These are phyloP conservation scores for Sarotherodon lohbergeri DNA, from an alignment of 2,113 vertebrate species.

Conservation along the genomic window DNA sequence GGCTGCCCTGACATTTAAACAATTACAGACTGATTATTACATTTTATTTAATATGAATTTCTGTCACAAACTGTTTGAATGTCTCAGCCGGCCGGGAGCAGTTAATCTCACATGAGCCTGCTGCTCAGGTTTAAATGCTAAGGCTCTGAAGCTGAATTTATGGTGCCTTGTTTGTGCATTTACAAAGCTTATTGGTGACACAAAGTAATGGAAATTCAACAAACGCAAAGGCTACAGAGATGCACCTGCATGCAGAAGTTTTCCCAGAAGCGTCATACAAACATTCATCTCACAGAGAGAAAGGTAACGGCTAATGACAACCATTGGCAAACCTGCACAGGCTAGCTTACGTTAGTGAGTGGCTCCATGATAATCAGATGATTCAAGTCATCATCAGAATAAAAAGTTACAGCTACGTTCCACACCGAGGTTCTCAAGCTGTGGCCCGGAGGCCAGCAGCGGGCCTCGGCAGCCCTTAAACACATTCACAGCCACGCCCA, in stretches of 20 bases:
- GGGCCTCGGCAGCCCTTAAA: neutral
- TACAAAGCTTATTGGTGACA: neutral
- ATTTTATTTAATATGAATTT: neutral
- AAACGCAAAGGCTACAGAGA: neutral
- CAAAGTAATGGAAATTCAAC: neutral
- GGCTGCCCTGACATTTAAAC: neutral
- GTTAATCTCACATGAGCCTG: neutral
- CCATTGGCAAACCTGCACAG: neutral
- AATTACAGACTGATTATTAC: neutral
- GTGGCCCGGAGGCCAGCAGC: neutral
- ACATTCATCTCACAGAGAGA: neutral
- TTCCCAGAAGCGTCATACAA: accelerated
- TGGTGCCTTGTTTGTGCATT: neutral
- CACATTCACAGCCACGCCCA: neutral
- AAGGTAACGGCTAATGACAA: neutral
- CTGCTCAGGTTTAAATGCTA: neutral
- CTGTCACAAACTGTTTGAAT: neutral
- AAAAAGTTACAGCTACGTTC: neutral
- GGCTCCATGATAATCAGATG: neutral
- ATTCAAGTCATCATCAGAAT: neutral
- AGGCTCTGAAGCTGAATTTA: neutral
- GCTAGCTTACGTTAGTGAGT: neutral
- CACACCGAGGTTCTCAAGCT: neutral
- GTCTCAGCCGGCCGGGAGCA: too few species aligned
- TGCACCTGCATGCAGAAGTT: accelerated